Evolutionary conservation across 1,140 invertebrate genomes (phyloP), one percentile per base, ranked within the genome.

Genomic region (Planococcus citri): DNA sequence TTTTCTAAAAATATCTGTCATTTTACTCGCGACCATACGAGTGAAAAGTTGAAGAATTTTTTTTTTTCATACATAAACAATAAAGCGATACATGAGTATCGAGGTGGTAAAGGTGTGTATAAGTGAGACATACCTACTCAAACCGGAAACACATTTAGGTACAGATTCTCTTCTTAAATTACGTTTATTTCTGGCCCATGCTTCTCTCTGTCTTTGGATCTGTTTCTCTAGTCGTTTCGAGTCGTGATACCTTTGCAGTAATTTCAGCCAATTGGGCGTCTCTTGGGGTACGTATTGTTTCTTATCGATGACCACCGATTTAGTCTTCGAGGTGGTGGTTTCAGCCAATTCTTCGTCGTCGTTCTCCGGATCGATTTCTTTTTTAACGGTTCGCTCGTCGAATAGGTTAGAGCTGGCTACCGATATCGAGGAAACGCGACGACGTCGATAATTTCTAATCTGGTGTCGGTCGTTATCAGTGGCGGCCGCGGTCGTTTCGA

Each of bases 131-230:
- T 64, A 64, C 60, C 60, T 3, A 27, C 60, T 64, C 60, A 64
- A 27, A 9, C 60, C 60, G 25, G 20, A 24, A 61, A 20, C 60
- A 20, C 60, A 64, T 64, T 64, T 64, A 25, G 60, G 60, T 6
- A 64, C 60, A 9, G 68, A 70, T 14, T 70, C 72, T n/a, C 68
- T 68, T 20, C 70, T 69, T 1, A 83, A 73, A 69, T 82, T 79
- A 70, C 82, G 76, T 0, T 80, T 79, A 68, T 83, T 83, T 72
- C 81, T 76, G 72, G 83, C 82, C 82, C 82, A 84, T 33, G 69
- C 72, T 38, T 71, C 68, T 24, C 71, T 33, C 22, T 72, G 69
- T 41, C 69, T 60, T 61, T 73, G 70, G 8, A 72, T 33, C 27
- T 70, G 71, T 21, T 70, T 73, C 61, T 73, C 72, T 38, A 71